These are phyloP conservation scores for Laodelphax striatellus DNA, from an alignment of 1,140 invertebrate genomes.

Conservation along the genomic window DNA sequence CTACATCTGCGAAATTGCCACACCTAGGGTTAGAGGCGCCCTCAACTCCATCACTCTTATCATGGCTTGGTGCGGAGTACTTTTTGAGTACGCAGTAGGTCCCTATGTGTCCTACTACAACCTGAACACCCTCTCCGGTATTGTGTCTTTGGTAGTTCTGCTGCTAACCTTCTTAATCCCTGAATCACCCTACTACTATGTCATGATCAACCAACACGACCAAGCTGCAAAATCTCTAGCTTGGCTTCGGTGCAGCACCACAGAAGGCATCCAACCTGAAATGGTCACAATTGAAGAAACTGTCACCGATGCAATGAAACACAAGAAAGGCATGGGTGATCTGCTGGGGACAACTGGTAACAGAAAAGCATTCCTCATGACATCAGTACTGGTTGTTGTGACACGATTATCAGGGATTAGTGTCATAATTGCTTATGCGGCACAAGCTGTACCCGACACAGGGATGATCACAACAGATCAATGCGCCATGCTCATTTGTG, in stretches of 20 bases:
- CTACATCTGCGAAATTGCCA: slow-evolving; percentile 52
- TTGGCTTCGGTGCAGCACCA: slow-evolving; percentile 42
- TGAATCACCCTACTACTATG: slow-evolving; percentile 63
- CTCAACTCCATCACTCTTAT: slow-evolving; percentile 55
- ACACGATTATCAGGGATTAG: slow-evolving; percentile 66
- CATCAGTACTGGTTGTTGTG: slow-evolving; percentile 51
- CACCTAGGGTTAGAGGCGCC: slow-evolving; percentile 45
- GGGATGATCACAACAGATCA: slow-evolving; percentile 1
- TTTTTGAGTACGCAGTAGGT: slow-evolving; percentile 63
- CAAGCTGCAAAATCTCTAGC: slow-evolving; percentile 50
- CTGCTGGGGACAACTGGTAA: slow-evolving; percentile 10
- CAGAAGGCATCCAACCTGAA: slow-evolving; percentile 12
- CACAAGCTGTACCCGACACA: slow-evolving; percentile 50
- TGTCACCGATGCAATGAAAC: slow-evolving; percentile 10
- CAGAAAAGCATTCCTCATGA: slow-evolving; percentile 48
- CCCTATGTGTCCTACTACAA: slow-evolving; percentile 52
- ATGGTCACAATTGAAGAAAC: slow-evolving; percentile 16
- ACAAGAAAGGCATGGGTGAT: slow-evolving; percentile 9
- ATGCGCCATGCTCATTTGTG: slow-evolving; percentile 6
- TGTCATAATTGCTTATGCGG: slow-evolving; percentile 58
- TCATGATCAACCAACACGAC: slow-evolving; percentile 41
- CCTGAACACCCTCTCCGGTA: slow-evolving; percentile 49
- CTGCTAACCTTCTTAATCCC: slow-evolving; percentile 60
- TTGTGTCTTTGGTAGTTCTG: slow-evolving; percentile 47
- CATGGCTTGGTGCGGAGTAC: slow-evolving; percentile 57